A percentile compares a stretch with the other conserved stretches of the same genome.
These are phyloP conservation scores for Cerastis leucographa DNA, from an alignment of 2,888 invertebrate genomes.

Conservation along the genomic window DNA sequence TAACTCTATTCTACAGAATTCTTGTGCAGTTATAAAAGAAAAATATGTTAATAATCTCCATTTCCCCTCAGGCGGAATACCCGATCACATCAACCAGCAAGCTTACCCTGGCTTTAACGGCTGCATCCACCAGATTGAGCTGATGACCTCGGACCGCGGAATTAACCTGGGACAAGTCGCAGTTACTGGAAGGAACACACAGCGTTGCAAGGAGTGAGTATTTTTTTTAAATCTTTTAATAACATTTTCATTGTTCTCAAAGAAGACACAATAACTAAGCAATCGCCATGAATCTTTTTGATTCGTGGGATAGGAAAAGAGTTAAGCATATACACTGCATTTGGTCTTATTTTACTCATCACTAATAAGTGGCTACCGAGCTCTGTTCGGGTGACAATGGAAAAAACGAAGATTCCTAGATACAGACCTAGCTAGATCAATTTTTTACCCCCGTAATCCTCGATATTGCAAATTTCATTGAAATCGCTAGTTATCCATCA, in stretches of 20 bases:
- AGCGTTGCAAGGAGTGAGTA: constrained; percentile 95
- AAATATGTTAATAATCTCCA: not conserved
- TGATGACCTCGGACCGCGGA: constrained; percentile 92
- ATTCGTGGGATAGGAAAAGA: not conserved
- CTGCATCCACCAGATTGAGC: constrained; percentile 95
- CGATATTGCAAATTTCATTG: not conserved
- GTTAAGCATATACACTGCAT: not conserved
- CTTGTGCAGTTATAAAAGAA: no score
- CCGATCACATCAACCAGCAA: constrained; percentile 93
- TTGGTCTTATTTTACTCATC: no score
- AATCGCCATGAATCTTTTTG: not conserved
- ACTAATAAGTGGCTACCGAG: not conserved
- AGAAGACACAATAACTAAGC: not conserved
- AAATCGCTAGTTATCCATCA: no score
- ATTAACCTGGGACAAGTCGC: constrained; percentile 94
- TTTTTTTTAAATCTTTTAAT: not conserved
- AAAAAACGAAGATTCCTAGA: not conserved
- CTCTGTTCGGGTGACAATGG: not conserved
- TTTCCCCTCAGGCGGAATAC: constrained; percentile 93
- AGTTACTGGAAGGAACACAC: constrained; percentile 94
- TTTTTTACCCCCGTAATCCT: not conserved
- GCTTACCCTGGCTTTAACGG: constrained; percentile 94
- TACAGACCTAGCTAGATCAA: not conserved
- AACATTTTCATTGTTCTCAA: not conserved
- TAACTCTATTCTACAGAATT: no score